Percentiles rank a stretch among this genome's conserved stretches.
Evolutionary conservation across 1,140 invertebrate species (phyloP).

Genomic region (Goniozus legneri): DNA sequence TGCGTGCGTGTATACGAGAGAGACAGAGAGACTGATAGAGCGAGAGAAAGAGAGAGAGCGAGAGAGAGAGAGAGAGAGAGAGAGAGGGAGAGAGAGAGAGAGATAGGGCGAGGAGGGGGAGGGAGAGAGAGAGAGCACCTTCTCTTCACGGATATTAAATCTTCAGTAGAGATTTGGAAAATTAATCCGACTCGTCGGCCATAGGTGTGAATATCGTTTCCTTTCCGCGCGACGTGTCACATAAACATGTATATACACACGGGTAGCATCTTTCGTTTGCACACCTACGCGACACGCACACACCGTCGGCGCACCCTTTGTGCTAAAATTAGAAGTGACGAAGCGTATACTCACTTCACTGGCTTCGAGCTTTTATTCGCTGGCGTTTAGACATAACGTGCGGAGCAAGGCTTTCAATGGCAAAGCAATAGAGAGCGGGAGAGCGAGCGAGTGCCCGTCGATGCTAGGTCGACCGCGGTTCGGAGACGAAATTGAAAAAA

Average conservation of each 20-base stretch:
- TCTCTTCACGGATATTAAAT: no score
- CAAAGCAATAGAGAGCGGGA: not conserved
- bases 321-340: constrained; percentile 48
- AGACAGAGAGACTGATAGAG: no score
- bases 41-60: no score
- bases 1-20: not conserved
- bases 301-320: constrained; percentile 37
- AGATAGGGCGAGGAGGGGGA: no score
- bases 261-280: no score
- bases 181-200: no score
- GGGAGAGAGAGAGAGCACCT: no score
- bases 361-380: constrained; percentile 33
- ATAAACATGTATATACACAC: no score
- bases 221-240: no score
- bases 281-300: no score
- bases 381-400: constrained; percentile 30
- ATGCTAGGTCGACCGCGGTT: not conserved
- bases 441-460: not conserved
- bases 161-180: no score
- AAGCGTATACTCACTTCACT: constrained; percentile 40
- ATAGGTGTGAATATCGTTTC: no score
- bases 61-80: not conserved
- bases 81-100: not conserved
- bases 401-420: constrained; percentile 27
- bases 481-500: not conserved